Conservation (phyloP, 2,797 vertebrate species). For the Ciconia nigra region DNA sequence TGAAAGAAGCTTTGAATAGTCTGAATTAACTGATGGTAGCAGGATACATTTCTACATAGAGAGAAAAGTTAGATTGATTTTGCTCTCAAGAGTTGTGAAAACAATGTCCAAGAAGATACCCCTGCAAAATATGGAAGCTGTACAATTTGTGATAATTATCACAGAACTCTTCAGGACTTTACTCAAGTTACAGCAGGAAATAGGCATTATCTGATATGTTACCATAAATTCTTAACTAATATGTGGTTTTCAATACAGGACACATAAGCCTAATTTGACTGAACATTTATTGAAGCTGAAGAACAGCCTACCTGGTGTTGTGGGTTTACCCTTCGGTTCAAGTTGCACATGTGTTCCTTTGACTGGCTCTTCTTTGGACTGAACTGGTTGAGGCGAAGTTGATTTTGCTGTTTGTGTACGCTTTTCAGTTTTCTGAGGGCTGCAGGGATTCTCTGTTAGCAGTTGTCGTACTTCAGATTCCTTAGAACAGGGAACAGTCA, state of each 20-base stretch:
- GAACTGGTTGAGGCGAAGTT: conserved; percentile 15
- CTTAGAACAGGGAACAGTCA: conserved; percentile 40
- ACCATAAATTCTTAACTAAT: background rate
- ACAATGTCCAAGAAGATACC: background rate
- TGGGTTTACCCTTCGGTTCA: conserved; percentile 71
- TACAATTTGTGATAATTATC: background rate
- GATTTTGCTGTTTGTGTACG: conserved; percentile 60
- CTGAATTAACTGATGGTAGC: background rate
- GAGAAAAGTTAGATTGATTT: background rate
- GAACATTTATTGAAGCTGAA: background rate
- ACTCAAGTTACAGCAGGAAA: background rate
- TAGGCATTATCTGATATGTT: background rate
- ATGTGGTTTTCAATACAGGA: background rate
- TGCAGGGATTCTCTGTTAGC: conserved; percentile 18
- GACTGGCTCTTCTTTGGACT: conserved; percentile 63
- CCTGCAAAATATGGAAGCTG: background rate
- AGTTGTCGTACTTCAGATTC: background rate
- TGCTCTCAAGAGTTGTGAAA: background rate
- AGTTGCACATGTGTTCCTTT: conserved; percentile 71
- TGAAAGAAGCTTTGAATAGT: background rate
- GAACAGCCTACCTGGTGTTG: conserved; percentile 77
- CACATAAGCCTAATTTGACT: background rate
- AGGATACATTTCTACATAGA: background rate
- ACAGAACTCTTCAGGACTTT: background rate
- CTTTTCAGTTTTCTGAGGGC: conserved; percentile 71